phyloP scores from a whole-genome alignment of 1,140 invertebrate species.

The Solen grandis region DNA sequence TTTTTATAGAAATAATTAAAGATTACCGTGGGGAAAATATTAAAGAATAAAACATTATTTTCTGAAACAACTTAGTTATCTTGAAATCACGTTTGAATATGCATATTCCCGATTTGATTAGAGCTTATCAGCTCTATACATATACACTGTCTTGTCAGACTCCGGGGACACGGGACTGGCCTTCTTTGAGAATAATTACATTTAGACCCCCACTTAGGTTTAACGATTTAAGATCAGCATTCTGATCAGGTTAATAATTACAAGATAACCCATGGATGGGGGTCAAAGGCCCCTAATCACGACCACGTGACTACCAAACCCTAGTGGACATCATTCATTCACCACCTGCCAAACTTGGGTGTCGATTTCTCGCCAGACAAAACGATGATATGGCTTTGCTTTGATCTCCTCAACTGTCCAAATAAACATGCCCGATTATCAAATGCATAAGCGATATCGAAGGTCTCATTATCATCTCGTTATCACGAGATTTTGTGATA shows the following conservation, averaged over 20 bases:
- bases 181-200: not conserved
- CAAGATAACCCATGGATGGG: not conserved
- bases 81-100: too few species aligned
- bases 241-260: not conserved
- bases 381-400: conserved; percentile 8
- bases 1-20: too few species aligned
- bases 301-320: conserved; percentile 6
- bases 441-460: conserved; percentile 56
- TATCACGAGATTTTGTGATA: conserved; percentile 52
- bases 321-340: not conserved
- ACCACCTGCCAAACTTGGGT: conserved; percentile 43
- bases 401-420: conserved; percentile 41
- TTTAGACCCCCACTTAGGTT: too few species aligned
- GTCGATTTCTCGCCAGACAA: conserved; percentile 18
- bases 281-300: not conserved
- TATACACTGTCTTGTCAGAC: not conserved
- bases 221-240: too few species aligned
- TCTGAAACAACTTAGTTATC: too few species aligned
- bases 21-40: too few species aligned
- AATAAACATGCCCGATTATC: conserved; percentile 57
- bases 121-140: too few species aligned
- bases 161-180: not conserved
- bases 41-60: too few species aligned
- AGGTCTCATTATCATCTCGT: conserved; percentile 38
- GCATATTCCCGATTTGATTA: too few species aligned